These are phyloP conservation scores for Timema podura DNA, from an alignment of 2,888 invertebrate species.

Conservation along the genomic window DNA sequence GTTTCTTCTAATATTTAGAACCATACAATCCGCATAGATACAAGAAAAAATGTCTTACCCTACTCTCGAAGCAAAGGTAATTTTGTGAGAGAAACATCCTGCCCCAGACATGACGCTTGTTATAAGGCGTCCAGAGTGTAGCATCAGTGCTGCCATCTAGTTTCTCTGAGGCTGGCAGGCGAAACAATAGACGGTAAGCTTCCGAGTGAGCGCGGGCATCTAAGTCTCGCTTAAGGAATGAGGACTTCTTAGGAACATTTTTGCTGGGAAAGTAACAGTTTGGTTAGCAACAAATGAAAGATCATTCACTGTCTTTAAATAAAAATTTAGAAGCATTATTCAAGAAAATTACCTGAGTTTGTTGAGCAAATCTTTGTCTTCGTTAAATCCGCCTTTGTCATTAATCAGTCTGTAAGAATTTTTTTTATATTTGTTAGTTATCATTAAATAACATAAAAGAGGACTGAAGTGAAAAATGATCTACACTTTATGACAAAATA, in stretches of 20 bases:
- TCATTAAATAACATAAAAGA: too few relatives aligned
- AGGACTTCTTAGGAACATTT: conserved; percentile 84
- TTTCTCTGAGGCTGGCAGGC: conserved; percentile 85
- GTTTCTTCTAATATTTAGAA: too few relatives aligned
- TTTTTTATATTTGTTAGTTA: too few relatives aligned
- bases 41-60: conserved; percentile 56
- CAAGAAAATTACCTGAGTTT: conserved; percentile 71
- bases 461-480: too few relatives aligned
- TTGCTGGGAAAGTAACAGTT: conserved; percentile 54
- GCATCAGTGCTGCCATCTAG: conserved; percentile 92
- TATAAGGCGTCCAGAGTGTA: conserved; percentile 91
- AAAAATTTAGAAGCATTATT: conserved; percentile 10
- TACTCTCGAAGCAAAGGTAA: conserved; percentile 94
- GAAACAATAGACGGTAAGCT: conserved; percentile 76
- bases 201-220: conserved; percentile 94
- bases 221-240: conserved; percentile 89
- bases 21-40: too few relatives aligned
- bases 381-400: conserved; percentile 86
- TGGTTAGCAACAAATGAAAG: too few relatives aligned
- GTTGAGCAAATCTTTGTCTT: conserved; percentile 78
- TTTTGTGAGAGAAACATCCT: conserved; percentile 87
- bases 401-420: conserved; percentile 74
- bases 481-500: too few relatives aligned
- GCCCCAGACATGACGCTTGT: conserved; percentile 84
- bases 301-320: too few relatives aligned